Evolutionary conservation across 2,888 invertebrate genomes (phyloP).

Genomic region (Eristalis arbustorum): DNA sequence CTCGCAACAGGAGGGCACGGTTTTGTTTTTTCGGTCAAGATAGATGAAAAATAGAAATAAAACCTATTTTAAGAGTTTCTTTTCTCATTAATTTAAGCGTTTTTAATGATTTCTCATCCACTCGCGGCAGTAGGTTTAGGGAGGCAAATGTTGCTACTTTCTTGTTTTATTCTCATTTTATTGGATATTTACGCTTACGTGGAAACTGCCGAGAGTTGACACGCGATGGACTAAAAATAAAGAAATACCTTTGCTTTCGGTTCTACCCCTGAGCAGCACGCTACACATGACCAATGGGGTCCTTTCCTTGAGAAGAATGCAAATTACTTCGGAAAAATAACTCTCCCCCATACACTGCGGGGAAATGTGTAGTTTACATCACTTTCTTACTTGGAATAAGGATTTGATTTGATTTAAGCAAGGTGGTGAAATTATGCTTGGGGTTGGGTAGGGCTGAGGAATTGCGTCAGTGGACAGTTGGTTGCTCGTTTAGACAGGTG

Average conservation of each 20-base stretch:
- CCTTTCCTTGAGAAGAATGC: not conserved
- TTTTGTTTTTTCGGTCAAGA: not conserved
- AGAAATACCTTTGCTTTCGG: not conserved
- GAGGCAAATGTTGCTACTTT: not conserved
- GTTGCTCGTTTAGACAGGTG: too few relatives aligned
- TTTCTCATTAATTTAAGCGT: not conserved
- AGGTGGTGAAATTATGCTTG: not conserved
- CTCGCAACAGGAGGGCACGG: not conserved
- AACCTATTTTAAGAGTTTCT: not conserved
- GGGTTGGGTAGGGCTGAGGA: not conserved
- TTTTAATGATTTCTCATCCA: not conserved
- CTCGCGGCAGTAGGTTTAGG: not conserved
- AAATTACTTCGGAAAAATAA: not conserved
- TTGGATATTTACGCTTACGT: slow-evolving; percentile 10
- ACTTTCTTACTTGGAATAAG: not conserved
- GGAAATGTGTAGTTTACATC: not conserved
- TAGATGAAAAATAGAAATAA: not conserved
- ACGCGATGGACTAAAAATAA: slow-evolving; percentile 20
- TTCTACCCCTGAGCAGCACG: not conserved
- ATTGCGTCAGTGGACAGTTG: not conserved
- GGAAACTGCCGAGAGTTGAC: slow-evolving; percentile 1
- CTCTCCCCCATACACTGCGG: not conserved
- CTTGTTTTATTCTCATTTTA: not conserved
- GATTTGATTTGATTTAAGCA: not conserved
- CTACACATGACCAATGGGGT: not conserved